phyloP scores from a whole-genome alignment of 2,113 vertebrate genomes.

The Herpetotheres cachinnans region DNA sequence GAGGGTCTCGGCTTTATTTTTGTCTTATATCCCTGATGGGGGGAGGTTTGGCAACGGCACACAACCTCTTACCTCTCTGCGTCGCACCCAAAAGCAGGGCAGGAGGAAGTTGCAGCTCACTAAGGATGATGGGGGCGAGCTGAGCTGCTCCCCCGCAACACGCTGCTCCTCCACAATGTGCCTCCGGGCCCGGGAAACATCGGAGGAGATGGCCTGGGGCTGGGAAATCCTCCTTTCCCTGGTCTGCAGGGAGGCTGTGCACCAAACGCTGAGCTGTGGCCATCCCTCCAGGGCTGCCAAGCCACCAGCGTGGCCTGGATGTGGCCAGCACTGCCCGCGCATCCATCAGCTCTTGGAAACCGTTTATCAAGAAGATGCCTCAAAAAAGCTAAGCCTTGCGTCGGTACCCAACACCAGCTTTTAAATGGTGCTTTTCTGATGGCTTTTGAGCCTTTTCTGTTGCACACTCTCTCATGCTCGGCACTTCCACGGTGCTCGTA shows the following conservation, averaged over 20 bases:
- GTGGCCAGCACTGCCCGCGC: rapidly evolving
- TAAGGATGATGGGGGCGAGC: rapidly evolving
- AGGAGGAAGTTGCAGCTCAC: not conserved
- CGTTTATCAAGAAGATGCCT: not conserved
- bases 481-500: not conserved
- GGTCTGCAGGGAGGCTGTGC: not conserved
- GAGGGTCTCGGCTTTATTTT: not conserved
- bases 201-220: not conserved
- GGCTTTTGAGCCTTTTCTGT: not conserved
- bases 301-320: not conserved
- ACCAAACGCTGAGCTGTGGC: rapidly evolving
- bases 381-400: rapidly evolving
- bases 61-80: not conserved
- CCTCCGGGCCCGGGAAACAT: rapidly evolving
- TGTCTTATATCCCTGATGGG: rapidly evolving
- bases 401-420: not conserved
- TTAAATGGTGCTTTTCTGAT: rapidly evolving
- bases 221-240: not conserved
- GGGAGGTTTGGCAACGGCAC: not conserved
- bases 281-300: not conserved
- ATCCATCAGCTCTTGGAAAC: not conserved
- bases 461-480: rapidly evolving
- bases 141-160: not conserved
- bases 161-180: not conserved
- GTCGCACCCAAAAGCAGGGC: not conserved